A percentile compares a stretch with the other conserved stretches of the same genome.
phyloP scores from a whole-genome alignment of 2,113 vertebrate genomes.

The Phylloscopus trochilus region DNA sequence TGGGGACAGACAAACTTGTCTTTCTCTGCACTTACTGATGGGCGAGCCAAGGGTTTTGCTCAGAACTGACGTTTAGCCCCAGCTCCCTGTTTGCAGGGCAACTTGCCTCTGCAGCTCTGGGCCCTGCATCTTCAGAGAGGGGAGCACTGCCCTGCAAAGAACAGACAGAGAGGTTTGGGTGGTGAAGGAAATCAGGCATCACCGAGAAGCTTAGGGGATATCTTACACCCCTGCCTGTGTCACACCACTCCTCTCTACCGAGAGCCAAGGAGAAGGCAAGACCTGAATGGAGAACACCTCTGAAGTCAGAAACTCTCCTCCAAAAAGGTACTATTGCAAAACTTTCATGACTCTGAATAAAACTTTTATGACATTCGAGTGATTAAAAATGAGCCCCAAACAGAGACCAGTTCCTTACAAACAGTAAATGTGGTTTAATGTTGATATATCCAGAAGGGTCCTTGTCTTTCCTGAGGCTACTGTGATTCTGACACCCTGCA shows the following conservation, averaged over 20 bases:
- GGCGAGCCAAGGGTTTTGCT: constrained; percentile 52
- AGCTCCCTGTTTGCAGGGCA: constrained; percentile 6
- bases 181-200: neutral
- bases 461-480: neutral
- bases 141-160: neutral
- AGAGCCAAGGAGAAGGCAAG: neutral
- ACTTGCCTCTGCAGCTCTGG: neutral
- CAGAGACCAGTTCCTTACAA: neutral
- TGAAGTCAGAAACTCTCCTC: neutral
- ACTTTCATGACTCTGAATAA: neutral
- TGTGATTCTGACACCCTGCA: neutral
- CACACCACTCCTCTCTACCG: neutral
- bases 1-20: neutral
- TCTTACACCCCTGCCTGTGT: neutral
- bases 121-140: neutral
- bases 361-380: neutral
- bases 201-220: accelerated
- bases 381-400: neutral
- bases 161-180: neutral
- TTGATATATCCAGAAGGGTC: accelerated
- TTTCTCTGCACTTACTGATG: constrained; percentile 12
- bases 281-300: accelerated
- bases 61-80: neutral
- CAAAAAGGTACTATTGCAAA: neutral
- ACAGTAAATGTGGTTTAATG: neutral